Evolutionary conservation across 2,888 invertebrate species (phyloP).

Genomic region (Cheilosia scutellata): DNA sequence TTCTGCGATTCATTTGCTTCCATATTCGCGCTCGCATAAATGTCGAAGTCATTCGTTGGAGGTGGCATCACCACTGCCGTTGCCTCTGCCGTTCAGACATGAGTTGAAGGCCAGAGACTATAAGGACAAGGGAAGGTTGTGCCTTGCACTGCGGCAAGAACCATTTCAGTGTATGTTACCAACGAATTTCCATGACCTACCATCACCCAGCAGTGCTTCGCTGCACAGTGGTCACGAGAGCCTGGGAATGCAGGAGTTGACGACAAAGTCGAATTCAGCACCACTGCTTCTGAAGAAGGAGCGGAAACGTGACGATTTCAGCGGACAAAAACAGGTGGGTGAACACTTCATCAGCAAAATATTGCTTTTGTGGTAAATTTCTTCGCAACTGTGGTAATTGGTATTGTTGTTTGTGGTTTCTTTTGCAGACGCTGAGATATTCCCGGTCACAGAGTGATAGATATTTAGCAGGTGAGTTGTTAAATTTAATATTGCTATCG

Average conservation of each 20-base stretch:
- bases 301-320: constrained; percentile 82
- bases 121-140: constrained; percentile 81
- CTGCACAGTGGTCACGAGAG: constrained; percentile 83
- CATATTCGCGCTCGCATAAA: constrained; percentile 78
- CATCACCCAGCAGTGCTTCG: constrained; percentile 84
- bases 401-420: constrained; percentile 35
- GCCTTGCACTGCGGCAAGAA: constrained; percentile 82
- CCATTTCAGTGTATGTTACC: constrained; percentile 83
- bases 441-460: constrained; percentile 84
- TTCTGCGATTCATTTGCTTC: constrained; percentile 80
- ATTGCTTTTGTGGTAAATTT: background rate
- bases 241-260: constrained; percentile 82
- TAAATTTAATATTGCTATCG: constrained; percentile 2
- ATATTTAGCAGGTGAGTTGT: constrained; percentile 84
- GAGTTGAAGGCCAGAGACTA: constrained; percentile 60
- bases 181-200: constrained; percentile 83
- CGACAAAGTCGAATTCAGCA: constrained; percentile 84
- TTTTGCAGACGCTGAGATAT: constrained; percentile 83
- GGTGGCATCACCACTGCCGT: constrained; percentile 77
- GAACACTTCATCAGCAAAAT: background rate
- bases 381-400: background rate
- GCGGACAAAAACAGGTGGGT: constrained; percentile 82
- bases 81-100: constrained; percentile 74
- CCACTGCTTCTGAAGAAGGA: constrained; percentile 83
- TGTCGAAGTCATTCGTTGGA: constrained; percentile 83